phyloP scores from a whole-genome alignment of 2,888 invertebrate genomes.

The Mesochorus sp. region DNA sequence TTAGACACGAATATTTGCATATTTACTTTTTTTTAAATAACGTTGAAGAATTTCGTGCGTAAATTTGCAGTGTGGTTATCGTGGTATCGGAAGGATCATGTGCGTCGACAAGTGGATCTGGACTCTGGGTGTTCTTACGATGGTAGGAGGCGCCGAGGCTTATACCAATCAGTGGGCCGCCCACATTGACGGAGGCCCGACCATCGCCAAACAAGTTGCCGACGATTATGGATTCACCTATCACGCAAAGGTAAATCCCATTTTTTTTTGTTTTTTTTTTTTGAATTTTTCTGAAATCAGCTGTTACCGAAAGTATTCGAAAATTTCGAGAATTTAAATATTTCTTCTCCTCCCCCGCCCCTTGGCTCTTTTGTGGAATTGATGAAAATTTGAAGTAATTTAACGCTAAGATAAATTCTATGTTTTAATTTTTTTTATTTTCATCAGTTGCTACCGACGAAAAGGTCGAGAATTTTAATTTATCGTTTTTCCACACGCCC shows the following conservation, averaged over 20 bases:
- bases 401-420: too few species aligned
- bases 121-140: conserved; percentile 66
- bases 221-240: conserved; percentile 84
- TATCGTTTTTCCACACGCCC: too few species aligned
- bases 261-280: too few species aligned
- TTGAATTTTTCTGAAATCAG: not conserved
- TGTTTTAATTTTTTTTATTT: too few species aligned
- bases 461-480: too few species aligned
- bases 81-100: conserved; percentile 68
- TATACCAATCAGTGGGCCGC: conserved; percentile 86
- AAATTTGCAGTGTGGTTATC: conserved; percentile 45
- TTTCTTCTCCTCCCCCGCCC: too few species aligned
- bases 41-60: conserved; percentile 4
- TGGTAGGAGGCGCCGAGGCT: conserved; percentile 68
- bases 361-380: too few species aligned
- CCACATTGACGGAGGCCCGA: conserved; percentile 83
- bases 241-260: conserved; percentile 83
- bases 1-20: too few species aligned
- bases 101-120: conserved; percentile 74
- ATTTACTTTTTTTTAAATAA: not conserved
- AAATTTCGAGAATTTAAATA: too few species aligned
- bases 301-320: not conserved
- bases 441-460: too few species aligned
- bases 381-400: too few species aligned
- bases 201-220: conserved; percentile 83